Conservation (phyloP, 2,797 vertebrate genomes). For the Nannoperca obscura region DNA sequence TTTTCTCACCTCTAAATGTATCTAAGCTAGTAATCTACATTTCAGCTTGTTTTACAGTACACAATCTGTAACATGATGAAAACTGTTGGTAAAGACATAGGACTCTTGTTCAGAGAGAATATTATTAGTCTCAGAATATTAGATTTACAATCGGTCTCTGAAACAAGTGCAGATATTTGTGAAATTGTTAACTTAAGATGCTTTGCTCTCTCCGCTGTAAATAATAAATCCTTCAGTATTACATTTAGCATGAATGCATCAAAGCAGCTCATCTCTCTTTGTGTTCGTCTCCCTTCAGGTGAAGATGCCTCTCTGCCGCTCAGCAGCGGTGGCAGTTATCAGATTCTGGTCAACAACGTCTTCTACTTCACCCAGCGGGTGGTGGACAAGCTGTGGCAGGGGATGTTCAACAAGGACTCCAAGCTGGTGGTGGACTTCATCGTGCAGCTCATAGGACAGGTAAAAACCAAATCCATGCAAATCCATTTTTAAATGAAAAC, state of each 20-base stretch:
- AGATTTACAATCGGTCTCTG: background rate
- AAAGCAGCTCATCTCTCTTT: background rate
- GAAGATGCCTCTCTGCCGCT: slow-evolving; percentile 97
- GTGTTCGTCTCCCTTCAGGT: slow-evolving; percentile 80
- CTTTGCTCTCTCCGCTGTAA: background rate
- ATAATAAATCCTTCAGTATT: background rate
- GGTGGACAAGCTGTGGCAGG: slow-evolving; percentile 99
- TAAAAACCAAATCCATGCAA: slow-evolving; percentile 58
- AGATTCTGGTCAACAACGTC: slow-evolving; percentile 97
- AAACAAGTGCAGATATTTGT: background rate
- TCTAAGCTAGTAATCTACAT: background rate
- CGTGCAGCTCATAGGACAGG: slow-evolving; percentile 98
- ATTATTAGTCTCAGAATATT: background rate
- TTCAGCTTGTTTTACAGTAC: background rate
- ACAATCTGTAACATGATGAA: background rate
- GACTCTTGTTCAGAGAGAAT: background rate
- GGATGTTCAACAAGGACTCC: slow-evolving; percentile 99
- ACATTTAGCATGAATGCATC: background rate
- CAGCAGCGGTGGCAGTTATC: slow-evolving; percentile 95
- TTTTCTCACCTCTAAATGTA: background rate
- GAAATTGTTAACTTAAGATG: background rate
- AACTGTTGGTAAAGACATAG: background rate
- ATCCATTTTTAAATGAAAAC: background rate
- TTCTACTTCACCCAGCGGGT: slow-evolving; percentile 99
- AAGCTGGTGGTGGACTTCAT: slow-evolving; percentile 99